Conservation (phyloP, 2,888 invertebrate species). For the Chirona hameri region DNA sequence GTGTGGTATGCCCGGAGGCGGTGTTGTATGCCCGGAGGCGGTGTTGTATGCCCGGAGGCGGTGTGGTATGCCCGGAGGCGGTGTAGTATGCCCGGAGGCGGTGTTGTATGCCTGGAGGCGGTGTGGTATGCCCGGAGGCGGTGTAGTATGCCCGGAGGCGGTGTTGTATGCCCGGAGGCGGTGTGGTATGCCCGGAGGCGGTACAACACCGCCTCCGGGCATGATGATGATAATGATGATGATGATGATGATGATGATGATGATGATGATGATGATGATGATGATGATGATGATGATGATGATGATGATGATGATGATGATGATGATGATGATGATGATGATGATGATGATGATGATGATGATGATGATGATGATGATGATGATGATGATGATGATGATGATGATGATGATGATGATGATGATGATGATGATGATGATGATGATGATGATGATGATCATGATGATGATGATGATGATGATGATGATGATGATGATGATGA, state of each 20-base stretch:
- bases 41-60: too few relatives aligned
- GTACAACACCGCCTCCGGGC: too few relatives aligned
- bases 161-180: too few relatives aligned
- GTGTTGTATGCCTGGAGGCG: too few relatives aligned
- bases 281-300: conserved; percentile 27
- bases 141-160: too few relatives aligned
- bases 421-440: conserved; percentile 29
- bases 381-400: conserved; percentile 26
- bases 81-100: too few relatives aligned
- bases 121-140: too few relatives aligned
- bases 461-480: conserved; percentile 24
- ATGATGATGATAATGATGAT: conserved; percentile 30
- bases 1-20: too few relatives aligned
- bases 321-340: conserved; percentile 4
- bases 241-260: conserved; percentile 31
- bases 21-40: too few relatives aligned
- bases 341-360: conserved; percentile 29
- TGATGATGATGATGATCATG: neutral
- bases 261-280: conserved; percentile 31
- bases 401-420: conserved; percentile 29
- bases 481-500: conserved; percentile 29
- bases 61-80: too few relatives aligned
- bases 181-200: too few relatives aligned
- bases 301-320: conserved; percentile 6
- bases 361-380: conserved; percentile 22